phyloP scores from a whole-genome alignment of 92 coral and sea anemone genomes.

The Desmophyllum pertusum region DNA sequence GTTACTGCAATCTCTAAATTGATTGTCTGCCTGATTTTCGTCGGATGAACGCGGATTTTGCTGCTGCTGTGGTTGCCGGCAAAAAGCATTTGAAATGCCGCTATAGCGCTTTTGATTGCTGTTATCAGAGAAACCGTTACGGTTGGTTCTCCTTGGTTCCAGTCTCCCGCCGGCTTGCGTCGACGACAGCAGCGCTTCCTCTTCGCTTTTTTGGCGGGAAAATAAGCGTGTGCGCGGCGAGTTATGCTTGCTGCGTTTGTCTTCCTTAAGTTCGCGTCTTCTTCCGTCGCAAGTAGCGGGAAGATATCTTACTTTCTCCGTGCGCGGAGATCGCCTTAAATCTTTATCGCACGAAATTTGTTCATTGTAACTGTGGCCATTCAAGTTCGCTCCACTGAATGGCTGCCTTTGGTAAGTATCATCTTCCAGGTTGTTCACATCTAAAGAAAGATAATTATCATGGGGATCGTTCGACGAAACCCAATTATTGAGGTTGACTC shows the following conservation, averaged over 20 bases:
- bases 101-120: conserved; percentile 19
- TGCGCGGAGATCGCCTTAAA: conserved; percentile 6
- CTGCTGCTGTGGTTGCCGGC: conserved; percentile 22
- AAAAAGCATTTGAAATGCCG: conserved; percentile 9
- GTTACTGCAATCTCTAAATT: conserved; percentile 1
- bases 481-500: background rate
- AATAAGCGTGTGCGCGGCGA: conserved; percentile 32
- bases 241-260: conserved; percentile 17
- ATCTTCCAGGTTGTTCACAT: conserved; percentile 18
- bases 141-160: background rate
- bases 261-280: conserved; percentile 8
- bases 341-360: conserved; percentile 1
- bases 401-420: conserved; percentile 6
- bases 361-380: conserved; percentile 10
- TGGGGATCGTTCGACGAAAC: conserved; percentile 34
- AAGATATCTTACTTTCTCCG: background rate
- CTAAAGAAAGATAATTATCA: conserved; percentile 45
- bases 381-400: conserved; percentile 11
- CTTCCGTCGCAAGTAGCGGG: background rate
- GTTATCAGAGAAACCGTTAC: conserved; percentile 1
- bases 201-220: conserved; percentile 49
- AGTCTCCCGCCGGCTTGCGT: background rate
- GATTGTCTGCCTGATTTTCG: conserved; percentile 1
- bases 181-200: conserved; percentile 41
- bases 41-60: background rate